Base-by-base conservation (phyloP, 2,888 invertebrate species). In the Leptinotarsa tumamoca region DNA sequence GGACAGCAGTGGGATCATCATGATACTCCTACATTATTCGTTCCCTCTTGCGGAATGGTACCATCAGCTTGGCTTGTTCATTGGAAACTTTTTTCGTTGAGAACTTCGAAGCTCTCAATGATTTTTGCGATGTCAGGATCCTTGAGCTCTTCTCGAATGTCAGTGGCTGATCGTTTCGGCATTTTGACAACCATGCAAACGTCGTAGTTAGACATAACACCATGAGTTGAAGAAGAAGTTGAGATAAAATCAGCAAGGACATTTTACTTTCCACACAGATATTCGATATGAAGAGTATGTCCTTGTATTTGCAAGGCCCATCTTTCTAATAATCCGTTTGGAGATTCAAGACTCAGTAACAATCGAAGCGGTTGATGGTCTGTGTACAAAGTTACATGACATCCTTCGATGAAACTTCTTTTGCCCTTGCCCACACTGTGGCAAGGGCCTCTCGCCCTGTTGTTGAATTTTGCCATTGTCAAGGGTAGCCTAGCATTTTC, bases 291-390 rank as follows among this genome's bases (percentile, higher is more conserved):
- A 52, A 72, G 58, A 71, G 4, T 74, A 50, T 21, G 74, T 74
- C 74, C 77, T 74, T 56, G 72, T 74, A 18, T 71, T 71, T 54
- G 50, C 71, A 63, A 33, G 5, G 7, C 1, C 1, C 33, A 33
- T 33, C 5, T 27, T 27, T 0, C 27, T 27, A 27, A 27, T 27
- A 5, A 5, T 23, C 74, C 78, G 4, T 67, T 78, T 4, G 79
- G 76, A 18, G 78, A 69, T 61, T 72, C 72, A 43, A 78, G 33
- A 67, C 4, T 56, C 18, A 71, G 15, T 14, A 90, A 76, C 87
- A 88, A 90, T 83, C 88, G 86, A 43, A 90, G 80, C 0, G 89
- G 86, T 74, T 87, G 85, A 69, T 89, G 89, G 73, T 89, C 89
- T 0, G 87, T 89, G 3, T 84, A 74, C 0, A 89, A 80, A 1